Evolutionary conservation across 2,797 vertebrate genomes (phyloP).

Genomic region (Notolepis coatsorum): DNA sequence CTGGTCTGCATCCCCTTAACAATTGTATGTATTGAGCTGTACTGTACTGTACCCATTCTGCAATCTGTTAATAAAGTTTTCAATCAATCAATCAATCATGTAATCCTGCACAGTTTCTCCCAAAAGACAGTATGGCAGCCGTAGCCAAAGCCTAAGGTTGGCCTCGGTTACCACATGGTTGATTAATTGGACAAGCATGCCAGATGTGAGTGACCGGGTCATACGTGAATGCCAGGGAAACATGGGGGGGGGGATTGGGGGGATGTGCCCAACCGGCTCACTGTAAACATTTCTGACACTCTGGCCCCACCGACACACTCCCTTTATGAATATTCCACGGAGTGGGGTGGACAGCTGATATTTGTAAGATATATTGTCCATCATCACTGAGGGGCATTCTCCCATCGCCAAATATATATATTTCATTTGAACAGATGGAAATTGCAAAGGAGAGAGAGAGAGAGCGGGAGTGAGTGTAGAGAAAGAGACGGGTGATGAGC

Average conservation of each 20-base stretch:
- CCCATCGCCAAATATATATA: conserved; percentile 77
- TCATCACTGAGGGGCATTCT: conserved; percentile 76
- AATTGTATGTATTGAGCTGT: no score
- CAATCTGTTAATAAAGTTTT: no score
- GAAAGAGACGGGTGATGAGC: conserved; percentile 17
- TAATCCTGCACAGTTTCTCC: conserved; percentile 16
- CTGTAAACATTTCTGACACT: conserved; percentile 71
- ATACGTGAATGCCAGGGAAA: conserved; percentile 49
- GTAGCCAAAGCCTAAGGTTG: conserved; percentile 61
- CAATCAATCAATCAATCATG: neutral
- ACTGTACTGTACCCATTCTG: no score
- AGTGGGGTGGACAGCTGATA: conserved; percentile 66
- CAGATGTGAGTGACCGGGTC: conserved; percentile 75
- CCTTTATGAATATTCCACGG: conserved; percentile 80
- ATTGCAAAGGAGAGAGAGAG: conserved; percentile 65
- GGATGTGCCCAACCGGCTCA: conserved; percentile 60
- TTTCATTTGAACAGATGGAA: conserved; percentile 80
- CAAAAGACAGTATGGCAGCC: conserved; percentile 66
- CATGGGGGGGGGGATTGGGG: conserved; percentile 54
- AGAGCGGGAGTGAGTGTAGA: conserved; percentile 48
- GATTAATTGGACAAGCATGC: conserved; percentile 69
- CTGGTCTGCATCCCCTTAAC: no score
- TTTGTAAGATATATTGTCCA: conserved; percentile 81
- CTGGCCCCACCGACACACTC: conserved; percentile 65
- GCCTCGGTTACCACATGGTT: conserved; percentile 64